Conservation (phyloP, 2,888 invertebrate species). For the Latrodectus elegans region DNA sequence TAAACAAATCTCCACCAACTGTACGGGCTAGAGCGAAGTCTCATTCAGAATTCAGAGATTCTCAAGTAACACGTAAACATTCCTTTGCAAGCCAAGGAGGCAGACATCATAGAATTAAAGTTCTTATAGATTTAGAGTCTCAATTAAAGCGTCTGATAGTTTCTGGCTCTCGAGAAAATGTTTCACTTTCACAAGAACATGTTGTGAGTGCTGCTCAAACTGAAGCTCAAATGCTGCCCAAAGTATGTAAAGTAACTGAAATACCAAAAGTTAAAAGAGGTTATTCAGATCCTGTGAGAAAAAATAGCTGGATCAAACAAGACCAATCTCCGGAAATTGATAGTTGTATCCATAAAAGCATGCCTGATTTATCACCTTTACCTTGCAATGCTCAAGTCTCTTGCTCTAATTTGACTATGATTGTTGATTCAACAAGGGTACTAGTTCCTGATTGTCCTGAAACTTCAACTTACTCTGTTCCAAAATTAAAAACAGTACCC, state of each 20-base stretch:
- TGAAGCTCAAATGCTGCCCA: conserved; percentile 43
- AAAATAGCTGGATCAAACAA: conserved; percentile 47
- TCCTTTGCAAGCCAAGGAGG: conserved; percentile 63
- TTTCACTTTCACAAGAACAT: conserved; percentile 26
- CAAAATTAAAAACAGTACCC: conserved; percentile 9
- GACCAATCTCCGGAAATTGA: conserved; percentile 62
- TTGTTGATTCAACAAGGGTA: conserved; percentile 44
- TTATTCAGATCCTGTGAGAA: conserved; percentile 62
- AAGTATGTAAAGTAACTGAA: conserved; percentile 34
- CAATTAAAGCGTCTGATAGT: conserved; percentile 60
- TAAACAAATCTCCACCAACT: conserved; percentile 55
- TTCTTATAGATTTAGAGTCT: conserved; percentile 60
- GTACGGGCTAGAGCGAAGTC: conserved; percentile 62
- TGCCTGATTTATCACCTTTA: conserved; percentile 81
- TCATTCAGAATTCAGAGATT: conserved; percentile 64
- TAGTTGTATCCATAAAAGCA: conserved; percentile 81
- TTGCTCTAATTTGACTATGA: conserved; percentile 42
- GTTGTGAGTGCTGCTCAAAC: conserved; percentile 6
- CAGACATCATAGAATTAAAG: conserved; percentile 46
- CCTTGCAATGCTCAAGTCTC: conserved; percentile 35
- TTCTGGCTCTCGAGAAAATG: conserved; percentile 64
- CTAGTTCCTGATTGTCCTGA: conserved; percentile 7
- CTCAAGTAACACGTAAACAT: conserved; percentile 50
- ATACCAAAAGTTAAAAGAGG: conserved; percentile 64
- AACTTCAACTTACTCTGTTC: conserved; percentile 5